Evolutionary conservation across 2,888 invertebrate genomes (phyloP), one percentile per base, ranked within the genome.

Genomic region (Ennomos erosarius): DNA sequence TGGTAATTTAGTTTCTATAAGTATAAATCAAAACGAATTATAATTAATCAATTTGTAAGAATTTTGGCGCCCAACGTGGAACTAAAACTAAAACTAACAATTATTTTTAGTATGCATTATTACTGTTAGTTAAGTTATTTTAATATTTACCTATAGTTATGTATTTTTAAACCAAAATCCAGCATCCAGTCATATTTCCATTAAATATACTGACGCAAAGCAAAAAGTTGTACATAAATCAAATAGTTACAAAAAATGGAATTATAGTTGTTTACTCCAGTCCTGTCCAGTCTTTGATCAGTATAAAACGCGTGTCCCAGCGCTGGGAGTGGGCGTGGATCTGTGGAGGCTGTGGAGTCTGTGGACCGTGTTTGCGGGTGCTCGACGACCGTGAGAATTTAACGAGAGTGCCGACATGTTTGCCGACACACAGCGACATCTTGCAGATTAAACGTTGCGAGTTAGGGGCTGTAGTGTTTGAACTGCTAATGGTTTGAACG

Each of bases 361-460:
- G 53, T 55, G 50, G 58, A 43, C 10, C 50, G 51, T 67, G 57
- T 67, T 67, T 65, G 64, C 56, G 49, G 66, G 69, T 69, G 68
- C 68, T 66, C 62, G 59, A 64, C 59, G 67, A 82, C 81, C 87
- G 86, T 78, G 80, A 74, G 70, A 79, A 74, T 87, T 86, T 87
- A 86, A 87, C 87, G 84, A 87, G 86, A 53, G 66, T 67, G 59
- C 68, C 70, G 71, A 65, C 71, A 69, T 81, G 74, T 80, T 77
- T 78, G 75, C 8, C 38, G 9, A 63, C 73, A 76, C 76, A 81
- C 76, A 74, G 76, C 75, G 76, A 79, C 81, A 82, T 82, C 83
- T 77, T 73, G 71, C 70, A 81, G 81, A 84, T 84, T 83, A 81
- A 81, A 81, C 76, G 75, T 11, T 11, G 33, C 16, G 42, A 42